Evolutionary conservation across 1,140 invertebrate species (phyloP).

Genomic region (Drosophila asahinai): DNA sequence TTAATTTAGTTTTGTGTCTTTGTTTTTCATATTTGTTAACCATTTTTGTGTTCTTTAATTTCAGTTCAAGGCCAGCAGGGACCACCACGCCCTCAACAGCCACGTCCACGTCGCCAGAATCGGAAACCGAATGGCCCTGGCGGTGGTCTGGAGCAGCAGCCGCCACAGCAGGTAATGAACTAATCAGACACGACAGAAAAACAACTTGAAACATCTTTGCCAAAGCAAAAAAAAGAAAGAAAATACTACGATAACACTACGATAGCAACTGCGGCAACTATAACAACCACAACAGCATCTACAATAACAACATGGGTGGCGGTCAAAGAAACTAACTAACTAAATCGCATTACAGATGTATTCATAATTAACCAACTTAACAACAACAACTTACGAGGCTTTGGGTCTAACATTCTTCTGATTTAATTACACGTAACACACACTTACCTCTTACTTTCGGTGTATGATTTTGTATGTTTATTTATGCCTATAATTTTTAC

Average conservation of each 20-base stretch:
- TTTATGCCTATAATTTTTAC: slow-evolving; percentile 48
- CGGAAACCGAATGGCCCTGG: slow-evolving; percentile 79
- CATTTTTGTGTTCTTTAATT: background rate
- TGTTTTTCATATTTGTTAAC: background rate
- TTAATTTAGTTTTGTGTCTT: too few relatives aligned
- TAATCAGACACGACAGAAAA: slow-evolving; percentile 56
- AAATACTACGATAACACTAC: slow-evolving; percentile 31
- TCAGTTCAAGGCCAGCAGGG: slow-evolving; percentile 73
- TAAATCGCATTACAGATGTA: too few relatives aligned
- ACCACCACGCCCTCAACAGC: slow-evolving; percentile 68
- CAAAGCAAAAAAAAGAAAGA: slow-evolving; percentile 20
- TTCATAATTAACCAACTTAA: too few relatives aligned
- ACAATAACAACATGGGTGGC: slow-evolving; percentile 58
- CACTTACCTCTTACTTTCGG: slow-evolving; percentile 13
- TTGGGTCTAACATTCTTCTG: slow-evolving; percentile 63
- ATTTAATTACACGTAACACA: slow-evolving; percentile 37
- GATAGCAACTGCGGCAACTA: slow-evolving; percentile 40
- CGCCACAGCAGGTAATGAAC: slow-evolving; percentile 84
- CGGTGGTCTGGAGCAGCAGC: slow-evolving; percentile 76
- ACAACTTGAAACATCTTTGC: slow-evolving; percentile 38
- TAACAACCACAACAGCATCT: slow-evolving; percentile 42
- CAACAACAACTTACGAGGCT: slow-evolving; percentile 42
- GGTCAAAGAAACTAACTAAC: slow-evolving; percentile 40
- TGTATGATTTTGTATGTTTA: slow-evolving; percentile 27
- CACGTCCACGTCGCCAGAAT: slow-evolving; percentile 78